Percentiles rank a stretch among this genome's conserved stretches.
Conservation (phyloP, 35 echinoderm and acorn worm genomes). For the Heliocidaris tuberculata region DNA sequence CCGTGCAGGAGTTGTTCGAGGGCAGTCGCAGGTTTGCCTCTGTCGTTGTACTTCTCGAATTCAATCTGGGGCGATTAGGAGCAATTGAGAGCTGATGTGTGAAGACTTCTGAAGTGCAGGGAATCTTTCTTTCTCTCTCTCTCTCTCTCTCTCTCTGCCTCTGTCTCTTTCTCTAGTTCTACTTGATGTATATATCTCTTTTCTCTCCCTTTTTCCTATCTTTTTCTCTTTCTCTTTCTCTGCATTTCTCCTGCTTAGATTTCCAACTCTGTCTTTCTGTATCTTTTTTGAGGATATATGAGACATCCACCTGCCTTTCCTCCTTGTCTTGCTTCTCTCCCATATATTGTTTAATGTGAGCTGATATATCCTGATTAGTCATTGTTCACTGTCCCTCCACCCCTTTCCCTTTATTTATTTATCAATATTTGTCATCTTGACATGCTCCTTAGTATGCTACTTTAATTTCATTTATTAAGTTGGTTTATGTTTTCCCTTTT, state of each 20-base stretch:
- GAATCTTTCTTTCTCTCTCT: not conserved
- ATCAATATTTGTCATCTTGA: not conserved
- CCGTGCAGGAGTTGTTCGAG: not conserved
- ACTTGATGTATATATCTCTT: not conserved
- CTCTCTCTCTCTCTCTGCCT: too few relatives aligned
- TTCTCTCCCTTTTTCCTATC: not conserved
- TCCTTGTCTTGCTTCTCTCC: too few relatives aligned
- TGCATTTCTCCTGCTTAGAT: too few relatives aligned
- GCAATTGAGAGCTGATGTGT: slow-evolving; percentile 8
- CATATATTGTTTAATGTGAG: too few relatives aligned
- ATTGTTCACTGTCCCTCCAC: too few relatives aligned
- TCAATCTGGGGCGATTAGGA: not conserved
- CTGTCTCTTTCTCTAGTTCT: not conserved
- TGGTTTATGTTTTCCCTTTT: too few relatives aligned
- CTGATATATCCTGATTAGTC: too few relatives aligned
- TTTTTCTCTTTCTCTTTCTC: not conserved
- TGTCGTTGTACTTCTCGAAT: slow-evolving; percentile 1
- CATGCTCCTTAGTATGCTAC: not conserved
- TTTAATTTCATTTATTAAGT: too few relatives aligned
- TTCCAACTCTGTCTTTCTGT: too few relatives aligned
- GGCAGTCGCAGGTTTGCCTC: not conserved
- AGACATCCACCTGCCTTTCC: too few relatives aligned
- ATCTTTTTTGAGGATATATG: too few relatives aligned
- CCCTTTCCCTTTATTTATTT: not conserved
- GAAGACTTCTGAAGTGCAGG: not conserved